A percentile compares a stretch with the other conserved stretches of the same genome.
phyloP scores from a whole-genome alignment of 1,140 invertebrate genomes.

The Capitella teleta region DNA sequence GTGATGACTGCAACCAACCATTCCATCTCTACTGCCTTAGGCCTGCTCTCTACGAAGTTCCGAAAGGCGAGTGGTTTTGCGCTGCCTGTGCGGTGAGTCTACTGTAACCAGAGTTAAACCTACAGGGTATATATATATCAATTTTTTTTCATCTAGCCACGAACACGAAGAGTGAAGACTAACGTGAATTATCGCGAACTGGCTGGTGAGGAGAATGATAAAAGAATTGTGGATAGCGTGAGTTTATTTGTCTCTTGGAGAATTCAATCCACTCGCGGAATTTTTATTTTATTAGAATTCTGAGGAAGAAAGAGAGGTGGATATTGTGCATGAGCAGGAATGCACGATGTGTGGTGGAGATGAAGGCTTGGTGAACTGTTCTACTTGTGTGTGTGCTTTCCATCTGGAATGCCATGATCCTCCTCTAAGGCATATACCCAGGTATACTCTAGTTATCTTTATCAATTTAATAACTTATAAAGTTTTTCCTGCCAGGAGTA shows the following conservation, averaged over 20 bases:
- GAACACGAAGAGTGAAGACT: background rate
- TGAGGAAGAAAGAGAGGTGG: background rate
- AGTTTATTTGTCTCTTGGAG: background rate
- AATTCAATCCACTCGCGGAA: background rate
- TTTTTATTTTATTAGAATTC: background rate
- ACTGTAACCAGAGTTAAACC: background rate
- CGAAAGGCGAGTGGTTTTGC: conserved; percentile 43
- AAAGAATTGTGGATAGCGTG: background rate
- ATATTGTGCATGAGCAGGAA: conserved; percentile 4
- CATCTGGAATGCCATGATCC: conserved; percentile 38
- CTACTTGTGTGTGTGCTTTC: conserved; percentile 30
- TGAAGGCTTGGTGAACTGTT: conserved; percentile 27
- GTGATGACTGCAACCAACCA: conserved; percentile 43
- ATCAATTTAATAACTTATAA: background rate
- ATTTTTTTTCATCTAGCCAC: background rate
- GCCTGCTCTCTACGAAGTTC: conserved; percentile 32
- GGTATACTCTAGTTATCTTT: conserved; percentile 16
- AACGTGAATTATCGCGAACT: background rate
- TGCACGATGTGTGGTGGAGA: conserved; percentile 51
- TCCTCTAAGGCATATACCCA: conserved; percentile 28
- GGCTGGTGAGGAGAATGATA: background rate
- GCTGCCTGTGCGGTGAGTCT: conserved; percentile 33
- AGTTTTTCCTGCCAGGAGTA: conserved; percentile 1
- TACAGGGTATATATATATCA: background rate
- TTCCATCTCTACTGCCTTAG: conserved; percentile 44